Percentiles rank a stretch among this genome's conserved stretches.
phyloP scores from a whole-genome alignment of 2,113 vertebrate species.

The Chaenogobius annularis region DNA sequence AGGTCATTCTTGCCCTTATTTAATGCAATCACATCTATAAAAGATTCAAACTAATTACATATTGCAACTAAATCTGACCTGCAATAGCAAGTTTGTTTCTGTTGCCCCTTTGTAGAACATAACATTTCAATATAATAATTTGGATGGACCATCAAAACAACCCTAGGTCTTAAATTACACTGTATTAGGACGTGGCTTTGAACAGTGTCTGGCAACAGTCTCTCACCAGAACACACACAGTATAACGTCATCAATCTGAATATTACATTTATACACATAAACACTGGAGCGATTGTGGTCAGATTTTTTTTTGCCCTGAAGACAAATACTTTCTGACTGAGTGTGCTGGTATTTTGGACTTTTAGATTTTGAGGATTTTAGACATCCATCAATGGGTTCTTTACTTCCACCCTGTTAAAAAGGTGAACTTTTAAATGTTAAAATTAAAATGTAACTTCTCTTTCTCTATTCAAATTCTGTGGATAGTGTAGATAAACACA shows the following conservation, averaged over 20 bases:
- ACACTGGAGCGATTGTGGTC: conserved; percentile 1
- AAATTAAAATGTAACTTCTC: conserved; percentile 9
- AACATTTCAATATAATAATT: background rate
- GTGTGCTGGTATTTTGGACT: background rate
- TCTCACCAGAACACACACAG: conserved; percentile 3
- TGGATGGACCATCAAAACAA: conserved; percentile 1
- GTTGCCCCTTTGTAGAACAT: background rate
- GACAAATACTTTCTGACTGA: background rate
- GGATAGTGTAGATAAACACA: no score
- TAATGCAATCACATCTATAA: no score
- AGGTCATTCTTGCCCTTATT: no score
- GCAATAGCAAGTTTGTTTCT: background rate
- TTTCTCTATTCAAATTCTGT: conserved; percentile 9
- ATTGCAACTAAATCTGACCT: background rate
- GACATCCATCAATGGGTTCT: conserved; percentile 2
- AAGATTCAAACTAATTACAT: background rate
- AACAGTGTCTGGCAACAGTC: background rate
- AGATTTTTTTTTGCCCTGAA: conserved; percentile 28
- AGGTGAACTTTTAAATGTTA: background rate
- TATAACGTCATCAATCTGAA: background rate
- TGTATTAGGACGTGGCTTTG: background rate
- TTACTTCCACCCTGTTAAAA: conserved; percentile 4
- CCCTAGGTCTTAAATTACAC: background rate
- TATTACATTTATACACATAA: conserved; percentile 9
- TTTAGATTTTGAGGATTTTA: conserved; percentile 17